Evolutionary conservation across 2,113 vertebrate species (phyloP).

Genomic region (Labrus mixtus): DNA sequence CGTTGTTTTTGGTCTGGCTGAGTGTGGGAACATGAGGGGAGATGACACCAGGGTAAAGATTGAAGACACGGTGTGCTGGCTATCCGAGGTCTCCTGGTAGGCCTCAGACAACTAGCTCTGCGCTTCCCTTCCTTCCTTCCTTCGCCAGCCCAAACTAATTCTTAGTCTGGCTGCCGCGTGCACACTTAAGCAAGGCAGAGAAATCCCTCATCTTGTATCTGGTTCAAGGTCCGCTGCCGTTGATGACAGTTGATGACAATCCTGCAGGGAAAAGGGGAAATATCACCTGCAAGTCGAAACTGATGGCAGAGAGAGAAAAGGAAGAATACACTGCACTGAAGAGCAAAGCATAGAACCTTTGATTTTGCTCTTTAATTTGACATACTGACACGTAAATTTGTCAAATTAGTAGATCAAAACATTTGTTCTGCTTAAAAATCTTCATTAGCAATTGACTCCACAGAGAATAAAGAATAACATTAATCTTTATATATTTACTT

Average conservation of each 20-base stretch:
- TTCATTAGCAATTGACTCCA: conserved; percentile 4
- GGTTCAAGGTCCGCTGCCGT: conserved; percentile 82
- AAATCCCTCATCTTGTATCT: conserved; percentile 82
- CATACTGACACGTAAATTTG: conserved; percentile 27
- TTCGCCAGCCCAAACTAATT: conserved; percentile 54
- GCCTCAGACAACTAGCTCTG: conserved; percentile 60
- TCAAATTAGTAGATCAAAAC: conserved; percentile 25
- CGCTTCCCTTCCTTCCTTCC: conserved; percentile 50
- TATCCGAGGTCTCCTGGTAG: conserved; percentile 69
- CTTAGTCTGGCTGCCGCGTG: conserved; percentile 50
- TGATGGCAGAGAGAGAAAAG: conserved; percentile 35
- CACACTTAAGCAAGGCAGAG: conserved; percentile 59
- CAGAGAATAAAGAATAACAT: conserved; percentile 11
- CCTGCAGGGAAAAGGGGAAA: conserved; percentile 62
- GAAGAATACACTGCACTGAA: not conserved
- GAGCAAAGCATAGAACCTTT: conserved; percentile 14
- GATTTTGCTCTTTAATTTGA: conserved; percentile 41
- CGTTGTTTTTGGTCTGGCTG: conserved; percentile 35
- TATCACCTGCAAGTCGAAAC: conserved; percentile 70
- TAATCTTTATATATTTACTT: not conserved
- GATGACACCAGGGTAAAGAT: conserved; percentile 65
- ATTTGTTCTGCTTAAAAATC: conserved; percentile 1
- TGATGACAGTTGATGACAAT: conserved; percentile 84
- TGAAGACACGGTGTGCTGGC: conserved; percentile 73
- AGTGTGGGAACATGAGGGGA: conserved; percentile 57